Percentiles rank a stretch among this genome's conserved stretches.
Conservation (phyloP, 1,140 invertebrate genomes). For the Zaprionus ornatus region DNA sequence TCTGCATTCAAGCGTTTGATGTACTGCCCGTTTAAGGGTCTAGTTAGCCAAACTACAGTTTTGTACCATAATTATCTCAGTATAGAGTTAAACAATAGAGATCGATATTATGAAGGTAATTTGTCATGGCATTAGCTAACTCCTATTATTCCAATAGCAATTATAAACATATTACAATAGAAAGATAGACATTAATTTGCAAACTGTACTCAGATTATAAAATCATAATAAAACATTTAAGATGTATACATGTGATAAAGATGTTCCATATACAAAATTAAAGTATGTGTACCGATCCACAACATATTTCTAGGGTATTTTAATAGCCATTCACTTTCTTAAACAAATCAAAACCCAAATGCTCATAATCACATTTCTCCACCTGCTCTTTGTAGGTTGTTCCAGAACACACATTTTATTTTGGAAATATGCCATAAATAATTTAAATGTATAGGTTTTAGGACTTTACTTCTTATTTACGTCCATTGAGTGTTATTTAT, state of each 20-base stretch:
- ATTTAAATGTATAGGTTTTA: background rate
- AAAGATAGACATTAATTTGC: too few species aligned
- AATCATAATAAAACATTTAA: background rate
- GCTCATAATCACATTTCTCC: background rate
- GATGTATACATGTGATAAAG: background rate
- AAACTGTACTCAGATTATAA: background rate
- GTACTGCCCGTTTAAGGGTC: background rate
- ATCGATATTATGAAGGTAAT: too few species aligned
- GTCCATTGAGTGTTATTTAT: background rate
- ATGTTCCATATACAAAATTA: background rate
- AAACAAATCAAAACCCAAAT: background rate
- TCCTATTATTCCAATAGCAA: too few species aligned
- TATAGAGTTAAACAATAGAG: too few species aligned
- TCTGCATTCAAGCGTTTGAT: background rate
- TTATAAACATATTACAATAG: too few species aligned
- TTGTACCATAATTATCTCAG: too few species aligned
- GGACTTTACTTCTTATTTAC: conserved; percentile 2
- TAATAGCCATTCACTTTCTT: background rate
- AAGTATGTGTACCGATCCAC: background rate
- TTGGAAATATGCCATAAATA: conserved; percentile 16
- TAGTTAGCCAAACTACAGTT: too few species aligned
- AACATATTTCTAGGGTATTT: background rate
- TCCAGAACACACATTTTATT: background rate
- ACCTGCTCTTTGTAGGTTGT: conserved; percentile 8
- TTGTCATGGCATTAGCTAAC: too few species aligned